Conservation (phyloP, 2,113 vertebrate species). For the Picathartes gymnocephalus region DNA sequence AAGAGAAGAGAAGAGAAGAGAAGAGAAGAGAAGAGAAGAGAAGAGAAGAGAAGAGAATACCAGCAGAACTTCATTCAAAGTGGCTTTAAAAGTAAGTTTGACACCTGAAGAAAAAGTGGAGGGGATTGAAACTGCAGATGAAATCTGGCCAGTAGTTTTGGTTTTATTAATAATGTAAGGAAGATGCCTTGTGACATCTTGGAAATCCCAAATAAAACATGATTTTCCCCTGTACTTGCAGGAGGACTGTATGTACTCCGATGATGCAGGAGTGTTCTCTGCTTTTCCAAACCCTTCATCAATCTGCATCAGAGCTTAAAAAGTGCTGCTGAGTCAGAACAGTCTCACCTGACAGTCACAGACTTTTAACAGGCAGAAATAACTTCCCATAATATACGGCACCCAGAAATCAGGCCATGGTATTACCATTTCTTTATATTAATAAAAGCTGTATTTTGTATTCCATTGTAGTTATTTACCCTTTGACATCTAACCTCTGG, state of each 20-base stretch:
- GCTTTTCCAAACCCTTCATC: neutral
- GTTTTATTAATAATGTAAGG: neutral
- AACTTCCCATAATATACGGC: neutral
- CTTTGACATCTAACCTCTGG: neutral
- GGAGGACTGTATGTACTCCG: neutral
- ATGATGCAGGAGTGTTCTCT: neutral
- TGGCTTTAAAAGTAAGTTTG: neutral
- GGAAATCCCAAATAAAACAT: neutral
- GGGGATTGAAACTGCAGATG: neutral
- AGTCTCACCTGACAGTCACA: neutral
- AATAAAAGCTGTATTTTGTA: neutral
- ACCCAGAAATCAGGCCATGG: neutral
- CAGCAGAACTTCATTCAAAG: neutral
- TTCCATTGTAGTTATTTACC: slow-evolving; percentile 6
- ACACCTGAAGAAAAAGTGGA: neutral
- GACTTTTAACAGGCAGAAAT: neutral
- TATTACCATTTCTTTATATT: neutral
- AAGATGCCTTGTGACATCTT: neutral
- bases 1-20: too few relatives aligned
- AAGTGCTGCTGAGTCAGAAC: neutral
- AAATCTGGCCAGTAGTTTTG: neutral
- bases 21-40: too few relatives aligned
- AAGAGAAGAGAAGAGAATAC: neutral
- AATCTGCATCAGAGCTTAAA: neutral
- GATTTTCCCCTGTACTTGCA: neutral